Base-by-base conservation (phyloP, 2,888 invertebrate genomes). In the Ceraclea dissimilis region DNA sequence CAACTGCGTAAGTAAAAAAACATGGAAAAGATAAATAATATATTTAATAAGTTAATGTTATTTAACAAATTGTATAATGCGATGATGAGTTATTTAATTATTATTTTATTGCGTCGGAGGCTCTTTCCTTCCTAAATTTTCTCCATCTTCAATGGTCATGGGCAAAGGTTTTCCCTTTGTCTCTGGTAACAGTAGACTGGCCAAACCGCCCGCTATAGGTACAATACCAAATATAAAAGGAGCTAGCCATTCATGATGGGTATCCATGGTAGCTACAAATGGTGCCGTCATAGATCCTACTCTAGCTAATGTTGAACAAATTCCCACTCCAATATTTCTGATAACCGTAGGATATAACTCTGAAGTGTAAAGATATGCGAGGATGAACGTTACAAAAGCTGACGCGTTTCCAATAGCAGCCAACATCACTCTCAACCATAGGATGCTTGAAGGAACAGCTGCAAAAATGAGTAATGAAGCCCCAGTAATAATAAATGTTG, bases 321-420 rank as follows among this genome's bases (percentile, higher is more conserved):
- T 74, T 1, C 90, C 89, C 62, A 89, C 79, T 1, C 86, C 88
- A 54, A 84, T 80, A 65, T 88, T 88, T 16, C 90, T 75, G 1
- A 88, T 80, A 2, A 86, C 83, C 0, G 90, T 90, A 1, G 90
- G 89, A 65, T 86, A 89, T n/a, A 88, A 68, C 69, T 90, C 90
- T 0, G 86, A 85, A 1, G 84, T 82, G 69, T 84, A 89, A 10
- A 90, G 78, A 67, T 88, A 90, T 11, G 83, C 83, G 11, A 85
- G 83, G 1, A 86, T 84, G 66, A 89, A 90, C 2, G 83, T 79
- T 1, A 86, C 77, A 0, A 86, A 83, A 63, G 85, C 79, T 1
- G 86, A 85, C 54, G 86, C 81, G 63, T 87, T 83, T 1, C 84
- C 85, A 47, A 82, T 64, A 52, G 82, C 78, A 18, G 84, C 83